Evolutionary conservation across 2,113 vertebrate species (phyloP), one percentile per base, ranked within the genome.

Genomic region (Apus apus): DNA sequence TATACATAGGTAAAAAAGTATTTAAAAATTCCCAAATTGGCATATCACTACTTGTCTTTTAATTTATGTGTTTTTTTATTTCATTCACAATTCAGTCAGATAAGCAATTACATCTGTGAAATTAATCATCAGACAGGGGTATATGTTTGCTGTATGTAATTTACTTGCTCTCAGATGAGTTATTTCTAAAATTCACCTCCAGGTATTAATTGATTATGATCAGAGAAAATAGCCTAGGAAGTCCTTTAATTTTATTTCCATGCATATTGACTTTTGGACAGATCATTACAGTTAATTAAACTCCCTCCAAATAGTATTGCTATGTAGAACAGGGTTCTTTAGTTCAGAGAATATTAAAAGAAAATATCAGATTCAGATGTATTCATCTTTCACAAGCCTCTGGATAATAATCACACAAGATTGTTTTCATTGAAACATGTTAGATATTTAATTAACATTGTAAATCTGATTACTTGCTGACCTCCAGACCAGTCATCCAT

Each of bases 271-370:
- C 51, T 93, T 94, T 91, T 86, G 79, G 72, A 84, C 34, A 78
- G 80, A 94, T 85, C 68, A 91, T 79, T 78, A 88, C 36, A 80
- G 72, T 83, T 97, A 97, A 97, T 97, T 97, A 97, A 84, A 95
- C 19, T 73, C 34, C 22, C 53, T 96, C 66, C 68, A 85, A 88
- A 30, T 84, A 71, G 85, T 93, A 94, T 57, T 93, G 26, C 56
- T 93, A 14, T 84, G 74, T 90, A 82, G 50, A 82, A 68, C 40
- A 51, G 5, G 19, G 18, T 82, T 81, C 45, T 67, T 77, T 36
- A 43, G 6, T 70, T 94, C 78, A 84, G 1, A 92, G 1, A 23
- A 53, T 73, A 91, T 62, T 66, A 87, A 91, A 89, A 62, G 62
- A 73, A 68, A 77, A 45, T 80, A 86, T 38, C 64, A 91, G 14